Percentiles rank a stretch among this genome's conserved stretches.
Evolutionary conservation across 2,888 invertebrate species (phyloP).

Genomic region (Drosophila formosana): DNA sequence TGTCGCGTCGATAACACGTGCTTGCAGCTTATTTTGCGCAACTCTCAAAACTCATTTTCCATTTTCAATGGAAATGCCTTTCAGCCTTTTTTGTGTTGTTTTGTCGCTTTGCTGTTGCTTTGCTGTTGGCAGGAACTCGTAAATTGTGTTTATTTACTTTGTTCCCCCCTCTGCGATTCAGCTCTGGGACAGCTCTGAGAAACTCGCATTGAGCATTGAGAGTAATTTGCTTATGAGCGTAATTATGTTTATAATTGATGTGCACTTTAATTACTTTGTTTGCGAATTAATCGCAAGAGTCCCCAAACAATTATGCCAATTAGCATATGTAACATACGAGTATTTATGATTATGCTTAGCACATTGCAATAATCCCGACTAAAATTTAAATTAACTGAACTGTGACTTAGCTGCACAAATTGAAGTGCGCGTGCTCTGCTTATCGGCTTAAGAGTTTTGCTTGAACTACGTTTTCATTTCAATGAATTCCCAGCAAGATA

Average conservation of each 20-base stretch:
- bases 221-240: constrained; percentile 24
- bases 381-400: too few species aligned
- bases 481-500: too few species aligned
- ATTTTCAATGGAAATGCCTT: constrained; percentile 26
- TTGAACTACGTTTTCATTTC: too few species aligned
- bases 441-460: too few species aligned
- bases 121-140: constrained; percentile 17
- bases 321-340: too few species aligned
- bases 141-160: constrained; percentile 22
- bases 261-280: constrained; percentile 12
- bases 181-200: background rate
- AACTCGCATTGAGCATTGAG: constrained; percentile 1
- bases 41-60: constrained; percentile 19
- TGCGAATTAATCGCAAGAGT: constrained; percentile 8
- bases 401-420: too few species aligned
- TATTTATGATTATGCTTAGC: too few species aligned
- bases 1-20: constrained; percentile 35
- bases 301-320: background rate
- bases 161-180: background rate
- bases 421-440: too few species aligned
- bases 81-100: background rate
- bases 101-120: too few species aligned
- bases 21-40: constrained; percentile 23
- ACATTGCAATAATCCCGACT: too few species aligned
- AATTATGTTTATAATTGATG: constrained; percentile 12